phyloP scores from a whole-genome alignment of 2,113 vertebrate species.

The Rhabdomys dilectus region DNA sequence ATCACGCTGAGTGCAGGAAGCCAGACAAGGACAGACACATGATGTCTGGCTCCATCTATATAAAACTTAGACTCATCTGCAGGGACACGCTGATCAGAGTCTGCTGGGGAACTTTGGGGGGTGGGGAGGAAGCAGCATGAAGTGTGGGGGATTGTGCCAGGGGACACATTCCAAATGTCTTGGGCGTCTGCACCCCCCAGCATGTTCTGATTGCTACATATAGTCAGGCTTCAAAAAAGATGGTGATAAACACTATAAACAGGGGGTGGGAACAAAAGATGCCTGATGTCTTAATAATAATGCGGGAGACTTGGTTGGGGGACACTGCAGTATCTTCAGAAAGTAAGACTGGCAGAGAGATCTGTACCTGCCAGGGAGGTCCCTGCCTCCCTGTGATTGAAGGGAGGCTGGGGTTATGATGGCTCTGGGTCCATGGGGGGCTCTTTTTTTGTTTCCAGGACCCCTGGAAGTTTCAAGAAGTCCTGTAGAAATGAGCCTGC shows the following conservation, averaged over 20 bases:
- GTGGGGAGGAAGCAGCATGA: too few relatives aligned
- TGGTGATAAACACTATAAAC: not conserved
- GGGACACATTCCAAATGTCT: not conserved
- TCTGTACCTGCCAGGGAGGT: not conserved
- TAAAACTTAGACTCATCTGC: not conserved
- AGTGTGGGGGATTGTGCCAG: too few relatives aligned
- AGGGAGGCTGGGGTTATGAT: not conserved
- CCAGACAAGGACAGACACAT: not conserved
- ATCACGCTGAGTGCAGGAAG: not conserved
- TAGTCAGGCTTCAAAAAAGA: not conserved
- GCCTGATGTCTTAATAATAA: not conserved
- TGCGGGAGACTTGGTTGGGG: not conserved
- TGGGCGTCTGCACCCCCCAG: too few relatives aligned
- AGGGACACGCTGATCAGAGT: not conserved
- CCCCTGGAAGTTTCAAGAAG: fast-evolving
- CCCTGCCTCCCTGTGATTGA: fast-evolving
- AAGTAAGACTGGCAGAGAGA: not conserved
- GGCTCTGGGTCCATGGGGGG: not conserved
- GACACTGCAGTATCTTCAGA: not conserved
- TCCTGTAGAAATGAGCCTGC: not conserved
- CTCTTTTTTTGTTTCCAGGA: not conserved
- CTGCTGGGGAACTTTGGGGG: not conserved
- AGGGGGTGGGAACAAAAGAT: too few relatives aligned
- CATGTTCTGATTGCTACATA: fast-evolving
- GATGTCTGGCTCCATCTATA: not conserved